Base-by-base conservation (phyloP, 2,797 vertebrate genomes). In the Typhlichthys eigenmanni region DNA sequence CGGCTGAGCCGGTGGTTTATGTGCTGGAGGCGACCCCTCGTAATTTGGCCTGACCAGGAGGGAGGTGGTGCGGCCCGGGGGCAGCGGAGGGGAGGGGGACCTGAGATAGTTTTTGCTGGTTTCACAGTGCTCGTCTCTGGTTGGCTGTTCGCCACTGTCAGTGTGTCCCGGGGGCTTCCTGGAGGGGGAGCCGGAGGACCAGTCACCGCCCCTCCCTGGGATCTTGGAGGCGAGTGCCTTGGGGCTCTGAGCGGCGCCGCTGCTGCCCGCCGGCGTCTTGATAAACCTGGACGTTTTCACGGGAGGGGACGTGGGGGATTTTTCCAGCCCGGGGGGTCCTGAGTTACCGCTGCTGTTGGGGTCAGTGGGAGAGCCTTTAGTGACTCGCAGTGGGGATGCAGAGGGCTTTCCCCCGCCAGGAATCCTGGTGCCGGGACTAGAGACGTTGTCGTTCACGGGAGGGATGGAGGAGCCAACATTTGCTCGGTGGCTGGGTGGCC, bases 41-140 rank as follows among this genome's bases (percentile, higher is more conserved):
- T 91, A 93, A 87, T 90, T 92, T 86, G 94, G 92, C 84, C 90
- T 92, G 70, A 94, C 80, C 67, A 96, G 91, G 17, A 96, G 83
- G 14, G 95, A 97, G 57, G 93, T 89, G 71, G 94, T 93, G 58
- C 95, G 93, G 65, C 93, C 94, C 0, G 96, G 95, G 77, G 94
- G 92, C 53, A 87, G 76, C 3, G 95, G 95, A 13, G 93, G 94
- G 17, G 93, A 92, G 0, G 93, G 92, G 32, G 94, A 93, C 75
- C 72, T 92, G 74, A 90, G 72, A 79, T 91, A 83, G 49, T 77
- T 89, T 81, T 88, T 67, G 72, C 77, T 81, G 64, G 87, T 80
- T 80, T 87, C 90, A 92, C 89, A 91, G 80, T 89, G 85, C 49
- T 89, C 86, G 68, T 95, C 94, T 90, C 91, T 92, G 12, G 88